Evolutionary conservation across 2,797 vertebrate genomes (phyloP), one percentile per base, ranked within the genome.

Genomic region (Sebastiscus tertius): DNA sequence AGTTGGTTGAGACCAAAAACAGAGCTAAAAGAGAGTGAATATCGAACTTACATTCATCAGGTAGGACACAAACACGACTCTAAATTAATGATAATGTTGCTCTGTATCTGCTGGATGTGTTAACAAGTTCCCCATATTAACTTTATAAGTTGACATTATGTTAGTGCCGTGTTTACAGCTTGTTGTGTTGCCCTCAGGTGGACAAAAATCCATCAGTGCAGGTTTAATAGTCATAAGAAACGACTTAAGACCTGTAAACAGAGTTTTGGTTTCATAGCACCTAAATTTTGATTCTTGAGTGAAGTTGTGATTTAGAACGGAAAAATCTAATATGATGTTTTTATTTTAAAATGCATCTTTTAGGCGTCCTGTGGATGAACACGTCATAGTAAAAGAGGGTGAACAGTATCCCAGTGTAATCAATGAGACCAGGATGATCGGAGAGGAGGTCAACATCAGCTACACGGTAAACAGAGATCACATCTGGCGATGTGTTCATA

Each of bases 381-480:
- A 97, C 72, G 83, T 99, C 59, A 93, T 94, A 34, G 88, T 99
- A 79, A 94, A 96, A 77, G 95, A 97, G 82, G 97, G 97, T 34
- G 97, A 98, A 46, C 93, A 95, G 1, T 82, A 95, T 12, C 88
- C 96, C 54, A 83, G 78, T 33, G 27, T 92, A 12, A 92, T 99
- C 84, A 98, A 96, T 75, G 94, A 97, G 79, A 97, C 96, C 72
- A 94, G 92, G 11, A 89, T 95, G 66, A 97, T 98, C 0, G 98
- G 97, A 34, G 96, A 97, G 83, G 97, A 97, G 94, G 89, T 99
- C 91, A 95, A 95, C 87, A 92, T 99, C 72, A 97, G 89, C 91
- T 99, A 97, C 83, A 94, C 81, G 96, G 98, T 99, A 97, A 97
- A 84, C 42, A 24, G 24, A 29, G 6, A 72, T 52, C 56, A 24